Conservation (phyloP, 2,113 vertebrate genomes). For the Siniperca chuatsi region DNA sequence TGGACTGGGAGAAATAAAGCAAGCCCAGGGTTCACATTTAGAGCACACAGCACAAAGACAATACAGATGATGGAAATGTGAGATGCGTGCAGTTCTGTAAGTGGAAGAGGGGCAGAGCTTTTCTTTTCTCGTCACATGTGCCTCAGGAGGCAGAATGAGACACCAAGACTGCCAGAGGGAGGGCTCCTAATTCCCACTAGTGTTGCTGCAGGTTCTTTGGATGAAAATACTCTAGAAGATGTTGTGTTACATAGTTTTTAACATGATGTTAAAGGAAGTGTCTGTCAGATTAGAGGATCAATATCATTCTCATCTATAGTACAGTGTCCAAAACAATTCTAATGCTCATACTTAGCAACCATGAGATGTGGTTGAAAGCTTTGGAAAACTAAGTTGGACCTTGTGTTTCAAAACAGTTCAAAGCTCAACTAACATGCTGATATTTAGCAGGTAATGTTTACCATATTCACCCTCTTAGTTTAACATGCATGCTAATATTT, state of each 20-base stretch:
- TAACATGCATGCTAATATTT: too few species aligned
- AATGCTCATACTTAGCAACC: background rate
- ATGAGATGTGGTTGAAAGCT: too few species aligned
- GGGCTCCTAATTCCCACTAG: background rate
- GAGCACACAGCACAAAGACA: slow-evolving; percentile 41
- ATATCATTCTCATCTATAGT: background rate
- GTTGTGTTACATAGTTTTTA: background rate
- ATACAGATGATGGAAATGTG: slow-evolving; percentile 2
- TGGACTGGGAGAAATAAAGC: slow-evolving; percentile 66
- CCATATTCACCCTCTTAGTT: too few species aligned
- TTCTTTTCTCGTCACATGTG: background rate
- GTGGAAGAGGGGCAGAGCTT: background rate
- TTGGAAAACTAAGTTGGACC: too few species aligned
- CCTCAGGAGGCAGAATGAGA: background rate
- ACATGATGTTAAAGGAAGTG: background rate
- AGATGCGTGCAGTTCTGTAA: background rate
- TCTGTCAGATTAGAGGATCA: background rate
- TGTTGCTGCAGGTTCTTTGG: background rate
- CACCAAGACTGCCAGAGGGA: background rate
- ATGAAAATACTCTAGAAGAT: background rate
- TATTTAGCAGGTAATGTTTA: too few species aligned
- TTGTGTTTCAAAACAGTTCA: too few species aligned
- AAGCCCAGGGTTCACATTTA: slow-evolving; percentile 58
- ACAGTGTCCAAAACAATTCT: background rate
- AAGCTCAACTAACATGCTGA: too few species aligned